Evolutionary conservation across 2,113 vertebrate species (phyloP).

Genomic region (Corythoichthys intestinalis): DNA sequence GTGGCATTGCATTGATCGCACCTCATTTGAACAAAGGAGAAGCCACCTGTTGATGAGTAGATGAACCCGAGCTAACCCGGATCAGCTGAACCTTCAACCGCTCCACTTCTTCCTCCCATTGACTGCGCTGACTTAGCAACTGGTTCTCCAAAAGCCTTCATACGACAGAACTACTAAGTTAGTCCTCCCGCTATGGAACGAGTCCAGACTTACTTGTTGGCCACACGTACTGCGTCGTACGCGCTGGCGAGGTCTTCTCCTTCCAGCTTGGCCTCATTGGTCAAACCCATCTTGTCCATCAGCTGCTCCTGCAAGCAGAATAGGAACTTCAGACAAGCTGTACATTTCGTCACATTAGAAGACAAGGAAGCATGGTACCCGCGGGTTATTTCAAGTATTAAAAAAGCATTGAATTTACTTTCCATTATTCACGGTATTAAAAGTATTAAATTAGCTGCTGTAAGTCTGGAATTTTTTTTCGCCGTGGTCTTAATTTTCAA

Average conservation of each 20-base stretch:
- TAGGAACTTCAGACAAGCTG: background rate
- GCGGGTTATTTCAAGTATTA: background rate
- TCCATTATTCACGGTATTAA: too few relatives aligned
- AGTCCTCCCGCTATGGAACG: background rate
- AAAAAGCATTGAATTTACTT: background rate
- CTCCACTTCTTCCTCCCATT: conserved; percentile 61
- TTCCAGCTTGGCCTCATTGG: conserved; percentile 60
- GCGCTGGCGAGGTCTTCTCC: conserved; percentile 71
- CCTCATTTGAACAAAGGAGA: background rate
- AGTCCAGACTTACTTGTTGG: conserved; percentile 73
- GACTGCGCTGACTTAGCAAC: conserved; percentile 61
- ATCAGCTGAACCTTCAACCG: conserved; percentile 45
- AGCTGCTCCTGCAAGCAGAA: conserved; percentile 49
- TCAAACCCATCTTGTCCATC: conserved; percentile 65
- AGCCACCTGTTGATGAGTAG: conserved; percentile 51
- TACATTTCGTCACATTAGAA: background rate
- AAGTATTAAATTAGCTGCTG: too few relatives aligned
- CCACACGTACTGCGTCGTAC: conserved; percentile 70
- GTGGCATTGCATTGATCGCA: background rate
- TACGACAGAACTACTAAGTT: background rate
- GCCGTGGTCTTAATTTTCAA: too few relatives aligned
- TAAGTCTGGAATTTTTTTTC: too few relatives aligned
- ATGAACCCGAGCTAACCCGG: conserved; percentile 19
- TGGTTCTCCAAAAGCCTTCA: conserved; percentile 73
- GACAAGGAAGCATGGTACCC: background rate